Evolutionary conservation across 2,888 invertebrate species (phyloP), one percentile per base, ranked within the genome.

Genomic region (Ormyrus pomaceus): DNA sequence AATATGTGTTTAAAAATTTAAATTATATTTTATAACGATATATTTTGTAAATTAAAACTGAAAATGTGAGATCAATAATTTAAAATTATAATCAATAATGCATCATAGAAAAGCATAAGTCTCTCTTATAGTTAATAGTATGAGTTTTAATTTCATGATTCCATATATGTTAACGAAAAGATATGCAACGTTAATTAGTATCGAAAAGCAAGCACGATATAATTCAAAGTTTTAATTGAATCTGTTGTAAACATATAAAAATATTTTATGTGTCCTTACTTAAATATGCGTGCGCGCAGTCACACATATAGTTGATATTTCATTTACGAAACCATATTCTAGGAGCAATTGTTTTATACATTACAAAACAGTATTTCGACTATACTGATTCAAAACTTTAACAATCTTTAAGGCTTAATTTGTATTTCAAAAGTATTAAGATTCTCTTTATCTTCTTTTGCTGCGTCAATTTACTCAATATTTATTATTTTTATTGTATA

Each of bases 201-300:
- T 50, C 50, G n/a, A 64, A 69, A 69, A 58, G 46, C 58, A 75
- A 53, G 68, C 19, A 53, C n/a, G 50, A 61, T 72, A 61, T 72
- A 19, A 58, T 69, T 19, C 66, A 61, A 19, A 76, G 34, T 56
- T 66, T 58, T 70, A 50, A 45, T 77, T 34, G 45, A 69, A 48
- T 69, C 34, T 10, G 19, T 65, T 19, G 55, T 64, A 77, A 77
- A 80, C 58, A 65, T 77, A 80, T 77, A 76, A 80, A 80, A 80
- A 80, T 80, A 80, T 62, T 50, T 72, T 65, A 59, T 64, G 70
- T 53, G 46, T 34, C 74, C 51, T 75, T 71, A 72, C 11, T 71
- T 76, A 55, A 64, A 53, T 71, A 19, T 70, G 53, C 53, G 46
- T 72, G 34, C 64, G 53, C 10, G 62, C 61, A 77, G 62, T 48